Evolutionary conservation across 1,140 invertebrate species (phyloP), one percentile per base, ranked within the genome.

Genomic region (Calephelis nemesis): DNA sequence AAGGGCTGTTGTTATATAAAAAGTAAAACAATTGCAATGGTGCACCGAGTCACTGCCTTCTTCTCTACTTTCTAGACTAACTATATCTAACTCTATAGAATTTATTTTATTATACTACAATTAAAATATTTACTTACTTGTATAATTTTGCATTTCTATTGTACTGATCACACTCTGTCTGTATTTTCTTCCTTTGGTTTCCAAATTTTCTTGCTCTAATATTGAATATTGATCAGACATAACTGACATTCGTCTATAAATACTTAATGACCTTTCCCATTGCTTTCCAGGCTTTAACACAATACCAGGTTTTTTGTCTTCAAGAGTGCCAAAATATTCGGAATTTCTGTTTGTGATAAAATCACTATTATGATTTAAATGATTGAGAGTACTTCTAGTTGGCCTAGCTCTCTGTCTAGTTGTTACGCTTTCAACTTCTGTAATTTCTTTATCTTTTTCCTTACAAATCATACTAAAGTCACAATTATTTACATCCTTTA

Each of bases 261-360:
- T 92, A 71, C 87, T 92, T 15, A 92, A 70, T 7, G 88, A 92
- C 67, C 90, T 83, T 67, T 90, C 88, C 89, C 89, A 92, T 80
- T 87, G 84, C 68, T 92, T 92, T 4, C 90, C 91, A 19, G 91
- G 90, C 58, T 87, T 82, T 7, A 91, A 68, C 7, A 89, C 81
- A 72, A 91, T 88, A 12, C 67, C 71, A 70, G 75, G 79, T 77
- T 82, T 84, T n/a, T 52, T 58, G 9, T 67, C 0, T 13, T 76
- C 76, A 72, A 13, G 48, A 62, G 12, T 60, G 39, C 15, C 42
- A 49, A 12, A 13, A 40, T 40, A 13, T 62, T 50, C 47, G n/a
- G 48, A 50, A 40, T 13, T 62, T 47, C 40, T 65, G 13, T 13
- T 50, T 7, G 11, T 13, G 4, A n/a, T 50, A 12, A 2, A 8